Evolutionary conservation across 1,140 invertebrate species (phyloP).

Genomic region (Conus betulinus): DNA sequence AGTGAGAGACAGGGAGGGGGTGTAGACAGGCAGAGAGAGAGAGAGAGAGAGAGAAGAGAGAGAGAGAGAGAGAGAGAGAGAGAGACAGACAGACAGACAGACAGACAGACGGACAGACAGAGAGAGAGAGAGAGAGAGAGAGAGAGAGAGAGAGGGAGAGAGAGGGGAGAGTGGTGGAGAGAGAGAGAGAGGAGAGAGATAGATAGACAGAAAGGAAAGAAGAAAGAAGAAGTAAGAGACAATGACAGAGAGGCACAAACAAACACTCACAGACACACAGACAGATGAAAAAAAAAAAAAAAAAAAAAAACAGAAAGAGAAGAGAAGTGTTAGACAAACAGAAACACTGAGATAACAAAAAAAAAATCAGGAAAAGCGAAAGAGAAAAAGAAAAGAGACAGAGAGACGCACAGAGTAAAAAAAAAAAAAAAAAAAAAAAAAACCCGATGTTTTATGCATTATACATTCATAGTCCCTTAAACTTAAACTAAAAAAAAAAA

Average conservation of each 20-base stretch:
- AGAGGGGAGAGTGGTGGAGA: background rate
- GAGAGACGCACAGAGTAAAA: too few relatives aligned
- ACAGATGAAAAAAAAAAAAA: too few relatives aligned
- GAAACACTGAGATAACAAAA: too few relatives aligned
- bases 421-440: background rate
- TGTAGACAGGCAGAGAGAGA: background rate
- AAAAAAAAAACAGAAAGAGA: too few relatives aligned
- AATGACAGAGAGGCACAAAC: background rate
- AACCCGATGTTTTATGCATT: too few relatives aligned
- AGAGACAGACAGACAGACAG: background rate
- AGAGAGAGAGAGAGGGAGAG: background rate
- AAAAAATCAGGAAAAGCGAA: too few relatives aligned
- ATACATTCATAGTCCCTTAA: too few relatives aligned
- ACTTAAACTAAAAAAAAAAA: too few relatives aligned
- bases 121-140: background rate
- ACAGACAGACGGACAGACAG: too few relatives aligned
- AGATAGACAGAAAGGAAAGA: background rate
- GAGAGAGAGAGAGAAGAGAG: background rate
- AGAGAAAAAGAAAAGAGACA: too few relatives aligned
- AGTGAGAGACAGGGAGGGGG: background rate
- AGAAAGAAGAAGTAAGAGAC: background rate
- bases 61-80: conserved; percentile 5
- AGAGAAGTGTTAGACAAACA: too few relatives aligned
- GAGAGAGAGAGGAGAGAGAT: background rate
- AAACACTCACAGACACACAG: background rate